These are phyloP conservation scores for Acridotheres tristis DNA, from an alignment of 2,797 vertebrate species.

Conservation along the genomic window DNA sequence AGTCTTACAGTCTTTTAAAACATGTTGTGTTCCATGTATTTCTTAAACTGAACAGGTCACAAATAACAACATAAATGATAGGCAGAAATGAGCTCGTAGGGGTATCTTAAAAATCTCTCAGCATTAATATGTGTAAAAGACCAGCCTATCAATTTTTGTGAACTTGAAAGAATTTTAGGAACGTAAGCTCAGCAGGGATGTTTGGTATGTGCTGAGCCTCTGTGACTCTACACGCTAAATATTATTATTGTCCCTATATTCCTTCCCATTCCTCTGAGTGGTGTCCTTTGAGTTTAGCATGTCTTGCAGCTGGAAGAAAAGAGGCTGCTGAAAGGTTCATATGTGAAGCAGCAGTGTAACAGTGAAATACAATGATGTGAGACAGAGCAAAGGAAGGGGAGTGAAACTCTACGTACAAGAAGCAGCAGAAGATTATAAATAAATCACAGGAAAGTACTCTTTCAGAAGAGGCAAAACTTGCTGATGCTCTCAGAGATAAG, in stretches of 20 bases:
- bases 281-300: neutral
- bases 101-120: neutral
- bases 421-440: constrained; percentile 1
- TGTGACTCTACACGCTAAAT: neutral
- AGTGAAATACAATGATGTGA: neutral
- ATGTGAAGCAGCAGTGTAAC: neutral
- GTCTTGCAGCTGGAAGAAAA: neutral
- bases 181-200: neutral
- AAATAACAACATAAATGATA: neutral
- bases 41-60: neutral
- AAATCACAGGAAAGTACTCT: neutral
- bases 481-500: neutral
- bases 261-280: neutral
- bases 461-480: constrained; percentile 19
- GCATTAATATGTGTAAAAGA: neutral
- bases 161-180: neutral
- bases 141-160: neutral
- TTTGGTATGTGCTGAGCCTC: neutral
- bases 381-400: neutral
- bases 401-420: neutral
- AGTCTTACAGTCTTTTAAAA: neutral
- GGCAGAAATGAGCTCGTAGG: neutral
- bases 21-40: neutral
- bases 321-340: neutral
- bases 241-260: neutral